Evolutionary conservation across 2,888 invertebrate species (phyloP).

Genomic region (Acanthopleura granulata): DNA sequence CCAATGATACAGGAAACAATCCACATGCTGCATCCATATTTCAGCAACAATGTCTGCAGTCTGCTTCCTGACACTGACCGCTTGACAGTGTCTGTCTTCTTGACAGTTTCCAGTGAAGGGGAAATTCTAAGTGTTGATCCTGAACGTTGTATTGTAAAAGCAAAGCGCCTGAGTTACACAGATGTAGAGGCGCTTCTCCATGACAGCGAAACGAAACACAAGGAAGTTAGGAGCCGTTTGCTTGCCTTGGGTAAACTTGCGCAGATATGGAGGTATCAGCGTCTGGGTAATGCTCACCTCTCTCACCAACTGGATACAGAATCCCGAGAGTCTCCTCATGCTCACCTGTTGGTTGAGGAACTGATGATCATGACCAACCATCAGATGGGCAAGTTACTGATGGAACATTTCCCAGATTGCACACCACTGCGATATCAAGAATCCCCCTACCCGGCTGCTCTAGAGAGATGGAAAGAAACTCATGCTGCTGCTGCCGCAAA

Average conservation of each 20-base stretch:
- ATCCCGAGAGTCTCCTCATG: constrained; percentile 40
- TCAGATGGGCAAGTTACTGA: constrained; percentile 50
- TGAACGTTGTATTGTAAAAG: constrained; percentile 48
- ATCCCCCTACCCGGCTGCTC: constrained; percentile 37
- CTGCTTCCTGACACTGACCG: constrained; percentile 45
- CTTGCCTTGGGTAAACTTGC: constrained; percentile 51
- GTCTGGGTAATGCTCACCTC: constrained; percentile 55
- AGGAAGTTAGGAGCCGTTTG: constrained; percentile 50
- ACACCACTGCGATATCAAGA: constrained; percentile 53
- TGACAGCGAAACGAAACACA: constrained; percentile 40
- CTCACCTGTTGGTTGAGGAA: constrained; percentile 58
- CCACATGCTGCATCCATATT: constrained; percentile 48
- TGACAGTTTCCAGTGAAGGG: constrained; percentile 46
- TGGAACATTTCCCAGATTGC: constrained; percentile 40
- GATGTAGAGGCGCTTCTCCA: constrained; percentile 55
- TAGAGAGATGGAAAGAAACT: constrained; percentile 48
- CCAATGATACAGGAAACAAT: constrained; percentile 41
- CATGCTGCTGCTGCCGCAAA: constrained; percentile 55
- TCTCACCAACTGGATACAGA: constrained; percentile 42
- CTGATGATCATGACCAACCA: constrained; percentile 54
- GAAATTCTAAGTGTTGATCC: constrained; percentile 42
- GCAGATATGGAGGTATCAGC: constrained; percentile 45
- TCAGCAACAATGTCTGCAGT: constrained; percentile 49
- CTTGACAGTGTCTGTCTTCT: constrained; percentile 52
- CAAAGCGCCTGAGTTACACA: constrained; percentile 46